A percentile compares a stretch with the other conserved stretches of the same genome.
Conservation (phyloP, 2,888 invertebrate genomes). For the Drepana falcataria region DNA sequence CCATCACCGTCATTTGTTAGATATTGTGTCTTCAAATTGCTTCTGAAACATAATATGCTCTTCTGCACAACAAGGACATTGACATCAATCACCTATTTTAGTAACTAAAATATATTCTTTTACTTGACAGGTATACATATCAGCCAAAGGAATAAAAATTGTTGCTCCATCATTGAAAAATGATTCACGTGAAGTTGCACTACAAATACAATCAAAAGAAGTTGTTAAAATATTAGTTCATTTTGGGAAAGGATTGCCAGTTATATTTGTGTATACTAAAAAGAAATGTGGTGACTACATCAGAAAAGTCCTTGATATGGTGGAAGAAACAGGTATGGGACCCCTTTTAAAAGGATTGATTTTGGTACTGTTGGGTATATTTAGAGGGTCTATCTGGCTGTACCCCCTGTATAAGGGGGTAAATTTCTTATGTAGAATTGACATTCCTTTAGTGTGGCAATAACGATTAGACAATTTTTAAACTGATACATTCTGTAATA, state of each 20-base stretch:
- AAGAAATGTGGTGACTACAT: constrained; percentile 83
- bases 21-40: too few relatives aligned
- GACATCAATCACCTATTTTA: too few relatives aligned
- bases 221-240: constrained; percentile 87
- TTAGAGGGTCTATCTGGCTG: too few relatives aligned
- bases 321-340: constrained; percentile 62
- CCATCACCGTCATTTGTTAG: too few relatives aligned
- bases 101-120: background rate
- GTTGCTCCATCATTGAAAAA: constrained; percentile 79
- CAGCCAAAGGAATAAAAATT: constrained; percentile 79
- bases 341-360: too few relatives aligned
- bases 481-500: too few relatives aligned
- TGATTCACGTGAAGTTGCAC: constrained; percentile 73
- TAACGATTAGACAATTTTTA: constrained; percentile 3
- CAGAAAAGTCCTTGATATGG: constrained; percentile 84
- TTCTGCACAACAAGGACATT: too few relatives aligned
- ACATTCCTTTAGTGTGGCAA: too few relatives aligned
- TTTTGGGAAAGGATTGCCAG: constrained; percentile 86
- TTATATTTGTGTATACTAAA: constrained; percentile 88
- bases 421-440: too few relatives aligned
- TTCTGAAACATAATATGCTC: too few relatives aligned
- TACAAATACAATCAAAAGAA: constrained; percentile 83
- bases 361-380: too few relatives aligned
- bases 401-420: too few relatives aligned
- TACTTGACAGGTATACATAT: constrained; percentile 73